Percentiles rank a stretch among this genome's conserved stretches.
Conservation (phyloP, 2,113 vertebrate genomes). For the Thamnaconus septentrionalis region DNA sequence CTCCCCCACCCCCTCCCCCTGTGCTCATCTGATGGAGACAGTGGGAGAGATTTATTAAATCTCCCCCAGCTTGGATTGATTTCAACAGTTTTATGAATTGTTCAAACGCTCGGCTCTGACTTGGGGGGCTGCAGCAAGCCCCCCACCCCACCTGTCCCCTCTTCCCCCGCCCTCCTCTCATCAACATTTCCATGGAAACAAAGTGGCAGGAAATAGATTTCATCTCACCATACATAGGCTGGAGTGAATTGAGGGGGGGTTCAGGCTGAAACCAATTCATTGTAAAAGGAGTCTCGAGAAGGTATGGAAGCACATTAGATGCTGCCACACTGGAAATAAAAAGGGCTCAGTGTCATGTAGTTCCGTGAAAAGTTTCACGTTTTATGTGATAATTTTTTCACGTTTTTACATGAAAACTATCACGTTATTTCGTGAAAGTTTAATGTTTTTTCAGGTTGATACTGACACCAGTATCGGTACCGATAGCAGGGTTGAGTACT, state of each 20-base stretch:
- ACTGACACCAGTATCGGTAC: too few relatives aligned
- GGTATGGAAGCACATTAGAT: too few relatives aligned
- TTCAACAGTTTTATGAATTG: constrained; percentile 89
- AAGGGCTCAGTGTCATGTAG: too few relatives aligned
- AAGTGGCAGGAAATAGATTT: constrained; percentile 51
- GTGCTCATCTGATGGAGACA: neutral
- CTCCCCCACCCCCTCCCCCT: constrained; percentile 2
- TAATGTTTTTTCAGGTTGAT: too few relatives aligned
- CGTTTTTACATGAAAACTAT: too few relatives aligned
- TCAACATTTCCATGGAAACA: constrained; percentile 65
- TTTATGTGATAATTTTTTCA: too few relatives aligned
- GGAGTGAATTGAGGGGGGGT: constrained; percentile 10
- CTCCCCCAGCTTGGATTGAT: constrained; percentile 78
- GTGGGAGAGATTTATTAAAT: constrained; percentile 83
- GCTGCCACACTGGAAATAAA: too few relatives aligned
- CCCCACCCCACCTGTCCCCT: neutral
- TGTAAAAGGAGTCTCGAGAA: neutral
- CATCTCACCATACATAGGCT: constrained; percentile 17
- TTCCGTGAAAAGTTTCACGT: too few relatives aligned
- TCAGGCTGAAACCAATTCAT: constrained; percentile 3
- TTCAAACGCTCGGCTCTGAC: constrained; percentile 76
- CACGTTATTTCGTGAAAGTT: too few relatives aligned
- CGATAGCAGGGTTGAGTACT: too few relatives aligned
- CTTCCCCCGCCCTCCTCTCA: constrained; percentile 30
- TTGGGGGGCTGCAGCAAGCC: constrained; percentile 6